These are phyloP conservation scores for Ellobius talpinus DNA, from an alignment of 2,113 vertebrate genomes.

Conservation along the genomic window DNA sequence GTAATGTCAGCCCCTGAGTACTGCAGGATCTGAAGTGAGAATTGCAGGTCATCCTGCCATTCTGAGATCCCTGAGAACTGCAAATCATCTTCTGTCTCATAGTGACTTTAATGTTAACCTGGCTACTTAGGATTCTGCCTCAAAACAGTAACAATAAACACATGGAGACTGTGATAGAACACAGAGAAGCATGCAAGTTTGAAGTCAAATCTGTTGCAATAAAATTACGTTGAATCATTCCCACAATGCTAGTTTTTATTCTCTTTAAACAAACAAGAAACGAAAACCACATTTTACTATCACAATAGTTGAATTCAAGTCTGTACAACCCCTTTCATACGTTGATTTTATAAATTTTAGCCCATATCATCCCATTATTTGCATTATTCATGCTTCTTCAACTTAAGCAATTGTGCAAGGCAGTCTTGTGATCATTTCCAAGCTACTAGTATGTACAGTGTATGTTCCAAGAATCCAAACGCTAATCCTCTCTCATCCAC, in stretches of 20 bases:
- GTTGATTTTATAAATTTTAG: neutral
- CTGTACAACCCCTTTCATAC: neutral
- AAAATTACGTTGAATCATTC: neutral
- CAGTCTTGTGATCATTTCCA: slow-evolving; percentile 14
- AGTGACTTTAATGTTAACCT: neutral
- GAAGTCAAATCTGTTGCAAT: neutral
- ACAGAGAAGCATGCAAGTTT: neutral
- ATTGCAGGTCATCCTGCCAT: neutral
- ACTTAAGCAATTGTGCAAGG: neutral
- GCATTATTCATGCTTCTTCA: neutral
- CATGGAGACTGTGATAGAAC: neutral
- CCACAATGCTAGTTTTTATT: neutral
- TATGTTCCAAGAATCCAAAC: neutral
- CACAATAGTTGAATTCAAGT: neutral
- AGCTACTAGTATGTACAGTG: neutral
- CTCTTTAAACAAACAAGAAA: neutral
- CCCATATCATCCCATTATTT: neutral
- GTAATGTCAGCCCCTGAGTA: neutral
- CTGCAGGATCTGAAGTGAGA: too few relatives aligned
- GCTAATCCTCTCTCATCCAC: slow-evolving; percentile 55
- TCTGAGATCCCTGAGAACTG: neutral
- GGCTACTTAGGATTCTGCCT: neutral
- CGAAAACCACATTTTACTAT: neutral
- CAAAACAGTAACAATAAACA: neutral
- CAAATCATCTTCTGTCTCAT: neutral